These are phyloP conservation scores for Gymnoscopelus braueri DNA, from an alignment of 2,797 vertebrate species.

Conservation along the genomic window DNA sequence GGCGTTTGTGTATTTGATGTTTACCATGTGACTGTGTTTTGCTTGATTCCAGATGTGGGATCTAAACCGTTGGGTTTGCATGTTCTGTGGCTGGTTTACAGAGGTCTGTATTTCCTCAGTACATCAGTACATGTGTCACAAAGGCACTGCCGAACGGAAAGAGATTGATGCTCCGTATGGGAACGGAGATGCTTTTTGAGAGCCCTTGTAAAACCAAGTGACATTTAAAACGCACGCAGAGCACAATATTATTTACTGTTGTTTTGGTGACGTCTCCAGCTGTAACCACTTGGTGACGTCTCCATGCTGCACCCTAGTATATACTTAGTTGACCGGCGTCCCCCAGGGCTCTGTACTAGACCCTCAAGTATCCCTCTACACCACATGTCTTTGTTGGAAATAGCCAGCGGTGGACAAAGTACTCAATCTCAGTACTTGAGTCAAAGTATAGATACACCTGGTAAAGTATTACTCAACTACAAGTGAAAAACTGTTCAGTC, in stretches of 20 bases:
- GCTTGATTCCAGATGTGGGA: conserved; percentile 59
- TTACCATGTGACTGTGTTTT: conserved; percentile 16
- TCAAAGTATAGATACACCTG: too few species aligned
- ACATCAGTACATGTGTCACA: conserved; percentile 34
- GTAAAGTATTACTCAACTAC: too few species aligned
- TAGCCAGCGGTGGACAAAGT: too few species aligned
- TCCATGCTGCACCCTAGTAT: too few species aligned
- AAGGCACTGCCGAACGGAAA: conserved; percentile 14
- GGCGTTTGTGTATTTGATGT: conserved; percentile 7
- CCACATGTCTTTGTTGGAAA: too few species aligned
- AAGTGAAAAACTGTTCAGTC: too few species aligned
- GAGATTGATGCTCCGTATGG: conserved; percentile 23
- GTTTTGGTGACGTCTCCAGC: not conserved
- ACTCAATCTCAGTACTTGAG: too few species aligned
- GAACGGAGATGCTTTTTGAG: conserved; percentile 10
- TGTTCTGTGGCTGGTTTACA: conserved; percentile 28
- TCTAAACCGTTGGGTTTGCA: conserved; percentile 37
- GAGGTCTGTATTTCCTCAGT: conserved; percentile 48
- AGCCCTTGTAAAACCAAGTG: not conserved
- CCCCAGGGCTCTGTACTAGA: too few species aligned
- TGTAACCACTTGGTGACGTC: not conserved
- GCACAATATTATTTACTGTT: not conserved
- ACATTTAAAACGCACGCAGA: not conserved
- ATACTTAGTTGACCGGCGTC: too few species aligned
- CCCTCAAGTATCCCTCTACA: too few species aligned